Conservation (phyloP, 2,113 vertebrate species). For the Amblyornis subalaris region DNA sequence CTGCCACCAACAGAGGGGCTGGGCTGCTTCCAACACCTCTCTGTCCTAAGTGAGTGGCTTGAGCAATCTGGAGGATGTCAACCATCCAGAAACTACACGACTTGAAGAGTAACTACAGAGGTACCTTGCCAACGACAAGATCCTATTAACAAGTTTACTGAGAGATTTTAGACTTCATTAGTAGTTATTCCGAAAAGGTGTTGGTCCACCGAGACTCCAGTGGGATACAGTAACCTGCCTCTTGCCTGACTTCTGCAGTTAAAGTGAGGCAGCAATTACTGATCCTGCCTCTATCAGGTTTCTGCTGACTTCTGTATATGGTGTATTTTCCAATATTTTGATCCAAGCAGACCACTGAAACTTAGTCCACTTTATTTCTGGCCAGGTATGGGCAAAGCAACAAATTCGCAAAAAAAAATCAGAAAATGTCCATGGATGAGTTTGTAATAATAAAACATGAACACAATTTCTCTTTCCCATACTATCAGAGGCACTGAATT, state of each 20-base stretch:
- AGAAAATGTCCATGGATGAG: background rate
- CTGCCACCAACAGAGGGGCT: background rate
- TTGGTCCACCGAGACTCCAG: accelerated
- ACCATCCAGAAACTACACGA: background rate
- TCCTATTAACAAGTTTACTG: background rate
- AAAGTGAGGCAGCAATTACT: background rate
- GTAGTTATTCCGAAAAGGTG: background rate
- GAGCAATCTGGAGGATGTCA: background rate
- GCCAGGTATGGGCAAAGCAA: background rate
- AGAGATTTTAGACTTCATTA: slow-evolving; percentile 32
- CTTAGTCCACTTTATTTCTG: background rate
- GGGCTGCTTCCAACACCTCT: background rate
- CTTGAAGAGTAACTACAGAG: slow-evolving; percentile 31
- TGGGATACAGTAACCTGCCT: background rate
- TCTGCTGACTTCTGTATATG: background rate
- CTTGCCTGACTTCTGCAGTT: background rate
- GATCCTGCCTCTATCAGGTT: background rate
- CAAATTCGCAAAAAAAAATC: background rate
- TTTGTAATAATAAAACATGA: background rate
- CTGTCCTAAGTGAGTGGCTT: background rate
- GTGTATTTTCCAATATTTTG: background rate
- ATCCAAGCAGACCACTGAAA: background rate
- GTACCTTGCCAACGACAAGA: background rate
- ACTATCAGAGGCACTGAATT: background rate
- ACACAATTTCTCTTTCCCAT: background rate